phyloP scores from a whole-genome alignment of 2,113 vertebrate genomes.

The Tetraodon nigroviridis region DNA sequence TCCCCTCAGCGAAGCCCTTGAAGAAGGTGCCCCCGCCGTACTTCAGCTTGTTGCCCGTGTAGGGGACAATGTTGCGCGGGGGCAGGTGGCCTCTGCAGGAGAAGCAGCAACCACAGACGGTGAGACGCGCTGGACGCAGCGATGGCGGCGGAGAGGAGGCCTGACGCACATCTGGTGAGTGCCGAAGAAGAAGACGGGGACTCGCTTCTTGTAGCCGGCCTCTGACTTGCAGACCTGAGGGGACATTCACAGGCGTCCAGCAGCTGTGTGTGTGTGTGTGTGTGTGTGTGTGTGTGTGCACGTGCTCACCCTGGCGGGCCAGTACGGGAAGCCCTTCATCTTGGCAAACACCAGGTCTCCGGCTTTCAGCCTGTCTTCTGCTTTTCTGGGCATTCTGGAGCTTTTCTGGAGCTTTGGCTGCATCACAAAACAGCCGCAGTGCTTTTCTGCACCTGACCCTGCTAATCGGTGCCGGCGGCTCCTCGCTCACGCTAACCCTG shows the following conservation, averaged over 20 bases:
- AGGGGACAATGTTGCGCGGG: slow-evolving; percentile 82
- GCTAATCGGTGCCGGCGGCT: too few relatives aligned
- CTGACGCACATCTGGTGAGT: slow-evolving; percentile 93
- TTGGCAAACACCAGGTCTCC: slow-evolving; percentile 95
- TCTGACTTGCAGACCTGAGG: slow-evolving; percentile 87
- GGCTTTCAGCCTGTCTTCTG: slow-evolving; percentile 70
- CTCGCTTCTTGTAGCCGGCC: slow-evolving; percentile 80
- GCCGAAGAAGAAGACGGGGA: slow-evolving; percentile 95
- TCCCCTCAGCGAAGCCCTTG: slow-evolving; percentile 88
- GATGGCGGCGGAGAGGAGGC: too few relatives aligned
- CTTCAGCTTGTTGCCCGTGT: slow-evolving; percentile 86
- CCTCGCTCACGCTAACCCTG: too few relatives aligned
- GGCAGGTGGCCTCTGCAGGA: slow-evolving; percentile 38
- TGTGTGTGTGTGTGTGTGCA: slow-evolving; percentile 11
- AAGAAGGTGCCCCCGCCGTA: slow-evolving; percentile 87
- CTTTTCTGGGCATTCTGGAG: slow-evolving; percentile 71
- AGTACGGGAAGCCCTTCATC: slow-evolving; percentile 95
- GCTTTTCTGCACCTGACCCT: too few relatives aligned
- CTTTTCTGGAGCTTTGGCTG: not conserved
- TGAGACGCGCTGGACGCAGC: too few relatives aligned
- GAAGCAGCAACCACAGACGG: not conserved
- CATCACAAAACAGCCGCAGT: not conserved
- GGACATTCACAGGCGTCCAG: not conserved
- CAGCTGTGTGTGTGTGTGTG: not conserved
- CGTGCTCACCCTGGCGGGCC: slow-evolving; percentile 92